Percentiles rank a stretch among this genome's conserved stretches.
Evolutionary conservation across 1,140 invertebrate genomes (phyloP).

Genomic region (Hestina assimilis): DNA sequence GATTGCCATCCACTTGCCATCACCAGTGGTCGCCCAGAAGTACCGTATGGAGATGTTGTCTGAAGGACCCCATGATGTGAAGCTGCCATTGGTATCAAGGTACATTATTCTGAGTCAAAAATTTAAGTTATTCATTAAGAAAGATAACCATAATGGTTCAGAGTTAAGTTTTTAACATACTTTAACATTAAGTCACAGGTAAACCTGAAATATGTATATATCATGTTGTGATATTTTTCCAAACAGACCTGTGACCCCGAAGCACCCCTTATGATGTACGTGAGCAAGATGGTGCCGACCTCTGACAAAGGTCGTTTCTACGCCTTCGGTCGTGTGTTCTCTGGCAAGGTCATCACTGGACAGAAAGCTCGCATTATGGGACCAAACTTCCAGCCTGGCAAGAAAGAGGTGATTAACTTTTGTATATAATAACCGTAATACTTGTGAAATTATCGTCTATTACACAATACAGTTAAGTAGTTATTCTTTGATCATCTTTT

Average conservation of each 20-base stretch:
- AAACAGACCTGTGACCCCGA: conserved; percentile 81
- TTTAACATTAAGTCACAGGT: too few relatives aligned
- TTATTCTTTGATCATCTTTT: too few relatives aligned
- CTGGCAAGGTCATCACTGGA: conserved; percentile 95
- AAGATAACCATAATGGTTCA: too few relatives aligned
- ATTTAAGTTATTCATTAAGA: too few relatives aligned
- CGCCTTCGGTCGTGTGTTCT: conserved; percentile 99
- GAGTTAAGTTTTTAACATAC: too few relatives aligned
- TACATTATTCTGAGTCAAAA: conserved; percentile 54
- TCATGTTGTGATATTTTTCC: too few relatives aligned
- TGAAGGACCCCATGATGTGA: conserved; percentile 98
- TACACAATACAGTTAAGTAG: too few relatives aligned
- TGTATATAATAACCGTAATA: background rate
- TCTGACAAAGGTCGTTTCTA: conserved; percentile 99
- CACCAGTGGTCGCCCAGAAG: conserved; percentile 98
- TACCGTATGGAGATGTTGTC: conserved; percentile 99
- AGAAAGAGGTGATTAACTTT: conserved; percentile 88
- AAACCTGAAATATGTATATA: too few relatives aligned
- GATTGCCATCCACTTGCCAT: conserved; percentile 99
- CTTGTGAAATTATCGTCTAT: too few relatives aligned
- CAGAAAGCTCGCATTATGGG: conserved; percentile 99
- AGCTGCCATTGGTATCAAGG: conserved; percentile 93
- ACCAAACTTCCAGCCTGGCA: conserved; percentile 97
- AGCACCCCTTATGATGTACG: conserved; percentile 99
- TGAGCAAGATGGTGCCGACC: conserved; percentile 99